Base-by-base conservation (phyloP, 37 sponge, comb jelly and placozoan species). In the Ephydatia muelleri region DNA sequence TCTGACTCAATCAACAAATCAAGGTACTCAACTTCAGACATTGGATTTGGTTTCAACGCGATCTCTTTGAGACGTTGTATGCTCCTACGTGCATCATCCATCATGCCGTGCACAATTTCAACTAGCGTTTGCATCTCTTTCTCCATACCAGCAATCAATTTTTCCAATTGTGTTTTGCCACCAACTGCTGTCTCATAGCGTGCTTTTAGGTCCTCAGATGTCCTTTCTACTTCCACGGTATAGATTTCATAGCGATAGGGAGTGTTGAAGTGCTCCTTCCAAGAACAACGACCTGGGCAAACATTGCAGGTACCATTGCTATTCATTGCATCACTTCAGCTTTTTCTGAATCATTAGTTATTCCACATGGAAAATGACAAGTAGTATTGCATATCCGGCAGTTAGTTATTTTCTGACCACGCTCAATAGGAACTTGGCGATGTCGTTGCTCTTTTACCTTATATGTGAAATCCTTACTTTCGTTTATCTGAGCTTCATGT, bases 381-480 rank as follows among this genome's bases (percentile, higher is more conserved):
- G 78, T 39, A 49, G 6, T n/a, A 21, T 48, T n/a, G 64, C 78
- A 78, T 6, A 9, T 40, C 19, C 6, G 0, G 28, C 78, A 78
- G 28, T 47, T 78, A 34, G 47, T 78, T 19, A 22, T 48, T 47
- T 0, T 47, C 25, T 40, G 57, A 26, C 40, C 27, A 8, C 71
- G 77, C 68, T 31, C 14, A 64, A 91, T 69, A 29, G 70, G 37
- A 68, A 91, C 36, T 36, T 38, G 69, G 27, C 66, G 26, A 33
- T 84, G 82, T 31, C 80, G 77, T 35, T 79, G 40, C 29, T 32
- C 70, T 25, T 30, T 83, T n/a, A 89, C 65, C 4, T 38, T 73
- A 49, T 89, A 91, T 35, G 68, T 89, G 37, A 89, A 91, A 68
- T 94, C 78, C 38, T 91, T 89, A 34, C 86, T 88, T 2, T 67